Percentiles rank a stretch among this genome's conserved stretches.
phyloP scores from a whole-genome alignment of 2,797 vertebrate genomes.

The Pelodytes ibericus region DNA sequence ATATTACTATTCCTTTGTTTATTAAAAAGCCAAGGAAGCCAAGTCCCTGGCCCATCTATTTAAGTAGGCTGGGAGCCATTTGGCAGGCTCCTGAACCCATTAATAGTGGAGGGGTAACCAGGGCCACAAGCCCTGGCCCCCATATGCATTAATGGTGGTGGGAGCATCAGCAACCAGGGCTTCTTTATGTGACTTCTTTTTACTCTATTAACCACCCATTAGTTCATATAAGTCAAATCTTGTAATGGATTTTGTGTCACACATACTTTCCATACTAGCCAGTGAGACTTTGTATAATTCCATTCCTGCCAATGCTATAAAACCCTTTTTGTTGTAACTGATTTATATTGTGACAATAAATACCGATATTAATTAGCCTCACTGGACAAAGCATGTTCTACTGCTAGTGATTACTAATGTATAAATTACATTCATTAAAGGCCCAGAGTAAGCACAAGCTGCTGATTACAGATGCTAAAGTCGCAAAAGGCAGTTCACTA shows the following conservation, averaged over 20 bases:
- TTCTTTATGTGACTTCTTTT: no score
- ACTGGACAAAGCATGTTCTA: not conserved
- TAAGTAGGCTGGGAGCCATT: no score
- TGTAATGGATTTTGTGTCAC: not conserved
- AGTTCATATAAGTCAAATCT: no score
- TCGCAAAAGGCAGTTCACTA: not conserved
- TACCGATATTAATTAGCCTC: not conserved
- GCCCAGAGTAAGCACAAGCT: not conserved
- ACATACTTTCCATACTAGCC: not conserved
- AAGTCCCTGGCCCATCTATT: no score
- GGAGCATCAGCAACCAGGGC: no score
- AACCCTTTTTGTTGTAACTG: conserved; percentile 4
- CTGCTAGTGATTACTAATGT: not conserved
- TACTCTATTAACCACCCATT: no score
- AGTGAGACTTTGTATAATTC: not conserved
- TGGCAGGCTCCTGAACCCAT: no score
- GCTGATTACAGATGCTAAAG: not conserved
- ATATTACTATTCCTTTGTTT: no score
- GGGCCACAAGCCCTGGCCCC: no score
- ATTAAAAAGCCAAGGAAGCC: no score
- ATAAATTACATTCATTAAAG: not conserved
- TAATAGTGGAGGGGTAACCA: no score
- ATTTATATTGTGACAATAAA: not conserved
- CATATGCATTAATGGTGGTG: no score
- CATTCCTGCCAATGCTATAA: not conserved